phyloP scores from a whole-genome alignment of 2,888 invertebrate species.

The Tribolium freemani region DNA sequence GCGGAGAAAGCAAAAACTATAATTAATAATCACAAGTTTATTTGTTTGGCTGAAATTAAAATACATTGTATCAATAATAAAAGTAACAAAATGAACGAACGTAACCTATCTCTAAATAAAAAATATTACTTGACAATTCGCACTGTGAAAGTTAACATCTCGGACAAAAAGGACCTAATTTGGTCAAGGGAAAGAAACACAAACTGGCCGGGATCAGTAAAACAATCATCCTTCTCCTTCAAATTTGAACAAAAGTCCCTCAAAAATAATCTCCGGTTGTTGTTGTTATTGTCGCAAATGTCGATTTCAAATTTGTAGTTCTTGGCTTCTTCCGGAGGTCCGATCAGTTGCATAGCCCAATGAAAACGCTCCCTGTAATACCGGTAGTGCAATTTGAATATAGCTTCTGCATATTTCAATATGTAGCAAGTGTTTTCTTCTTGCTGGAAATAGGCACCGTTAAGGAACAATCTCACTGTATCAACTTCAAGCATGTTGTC shows the following conservation, averaged over 20 bases:
- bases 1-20: neutral
- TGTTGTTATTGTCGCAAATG: conserved; percentile 54
- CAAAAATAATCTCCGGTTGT: conserved; percentile 50
- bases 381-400: conserved; percentile 58
- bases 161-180: conserved; percentile 19
- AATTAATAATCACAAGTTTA: neutral
- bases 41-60: neutral
- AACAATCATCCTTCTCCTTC: neutral
- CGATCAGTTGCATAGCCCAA: conserved; percentile 60
- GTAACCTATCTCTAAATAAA: neutral
- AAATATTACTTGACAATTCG: conserved; percentile 18
- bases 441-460: conserved; percentile 39
- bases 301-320: conserved; percentile 61
- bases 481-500: conserved; percentile 58
- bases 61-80: neutral
- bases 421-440: conserved; percentile 54
- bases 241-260: conserved; percentile 34
- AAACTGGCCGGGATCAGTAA: neutral
- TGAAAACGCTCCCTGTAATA: conserved; percentile 50
- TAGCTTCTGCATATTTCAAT: conserved; percentile 48
- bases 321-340: conserved; percentile 52
- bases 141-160: conserved; percentile 16
- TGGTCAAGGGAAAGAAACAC: conserved; percentile 15
- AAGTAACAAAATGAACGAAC: neutral
- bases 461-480: conserved; percentile 45